Percentiles rank a stretch among this genome's conserved stretches.
phyloP scores from a whole-genome alignment of 2,797 vertebrate species.

The Hapalemur alaotrensis region DNA sequence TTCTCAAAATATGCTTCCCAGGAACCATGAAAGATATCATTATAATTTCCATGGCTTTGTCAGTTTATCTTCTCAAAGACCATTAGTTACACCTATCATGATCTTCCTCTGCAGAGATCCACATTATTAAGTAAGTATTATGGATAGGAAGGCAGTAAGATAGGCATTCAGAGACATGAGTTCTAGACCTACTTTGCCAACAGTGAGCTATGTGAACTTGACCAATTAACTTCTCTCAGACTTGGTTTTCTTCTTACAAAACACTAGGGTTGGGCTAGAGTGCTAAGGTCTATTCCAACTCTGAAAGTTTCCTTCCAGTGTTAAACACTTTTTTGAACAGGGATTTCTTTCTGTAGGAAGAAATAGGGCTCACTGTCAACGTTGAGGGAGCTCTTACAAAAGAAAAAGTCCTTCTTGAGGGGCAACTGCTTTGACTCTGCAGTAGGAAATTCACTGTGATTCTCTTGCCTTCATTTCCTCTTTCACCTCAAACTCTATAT shows the following conservation, averaged over 20 bases:
- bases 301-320: neutral
- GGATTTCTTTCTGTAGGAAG: neutral
- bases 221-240: neutral
- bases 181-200: neutral
- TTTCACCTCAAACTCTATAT: neutral
- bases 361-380: neutral
- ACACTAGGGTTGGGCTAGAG: neutral
- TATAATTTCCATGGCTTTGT: neutral
- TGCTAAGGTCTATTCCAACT: neutral
- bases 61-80: neutral
- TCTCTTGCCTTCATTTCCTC: neutral
- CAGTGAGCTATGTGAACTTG: neutral
- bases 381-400: neutral
- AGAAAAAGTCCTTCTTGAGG: neutral
- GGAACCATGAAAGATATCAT: neutral
- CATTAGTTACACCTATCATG: rapidly evolving
- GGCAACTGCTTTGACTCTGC: neutral
- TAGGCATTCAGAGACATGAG: neutral
- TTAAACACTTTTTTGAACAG: neutral
- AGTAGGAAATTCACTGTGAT: neutral
- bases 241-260: neutral
- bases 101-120: neutral
- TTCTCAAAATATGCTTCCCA: neutral
- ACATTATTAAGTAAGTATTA: neutral
- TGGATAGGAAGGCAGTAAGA: neutral